Base-by-base conservation (phyloP, 2,113 vertebrate genomes). In the Tragelaphus strepsiceros region DNA sequence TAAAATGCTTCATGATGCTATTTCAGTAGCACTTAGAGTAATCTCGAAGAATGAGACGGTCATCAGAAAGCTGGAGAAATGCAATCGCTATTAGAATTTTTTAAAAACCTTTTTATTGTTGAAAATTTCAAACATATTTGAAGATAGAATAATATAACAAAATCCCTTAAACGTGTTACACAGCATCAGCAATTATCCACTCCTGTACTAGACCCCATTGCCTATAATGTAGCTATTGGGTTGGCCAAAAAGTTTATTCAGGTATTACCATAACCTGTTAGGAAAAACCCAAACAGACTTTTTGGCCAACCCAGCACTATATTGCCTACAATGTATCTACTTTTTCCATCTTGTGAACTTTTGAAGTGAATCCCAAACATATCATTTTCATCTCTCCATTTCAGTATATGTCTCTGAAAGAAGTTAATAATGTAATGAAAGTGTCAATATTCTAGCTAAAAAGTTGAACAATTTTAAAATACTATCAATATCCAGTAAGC, bases 121-220 rank as follows among this genome's bases (percentile, higher is more conserved):
- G 46, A 91, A 30, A 91, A 85, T 89, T 91, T 91, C 35, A 85
- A 59, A 30, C 39, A 28, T 51, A n/a, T 64, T 92, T n/a, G 56
- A 43, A 87, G 85, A n/a, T 49, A 24, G 39, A 91, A 28, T 51
- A 67, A 83, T 95, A 5, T 26, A 92, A 39, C 54, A 21, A 58
- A 89, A 89, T 84, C 4, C 16, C 1, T 24, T 19, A 28, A 46
- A 39, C 2, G 7, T 46, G 13, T n/a, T 21, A 71, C 4, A 78
- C 17, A 67, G 10, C 9, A 56, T 77, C 56, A 78, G 7, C 30
- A 89, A 30, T 90, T 14, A 56, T 58, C 30, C 39, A 35, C 10
- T 56, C 21, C 74, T 82, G 1, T 64, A 7, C 46, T 6, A 0
- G 5, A 14, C 17, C 13, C 19, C 6, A 0, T n/a, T 56, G 12